phyloP scores from a whole-genome alignment of 2,888 invertebrate species.

The Abrostola triplasia region DNA sequence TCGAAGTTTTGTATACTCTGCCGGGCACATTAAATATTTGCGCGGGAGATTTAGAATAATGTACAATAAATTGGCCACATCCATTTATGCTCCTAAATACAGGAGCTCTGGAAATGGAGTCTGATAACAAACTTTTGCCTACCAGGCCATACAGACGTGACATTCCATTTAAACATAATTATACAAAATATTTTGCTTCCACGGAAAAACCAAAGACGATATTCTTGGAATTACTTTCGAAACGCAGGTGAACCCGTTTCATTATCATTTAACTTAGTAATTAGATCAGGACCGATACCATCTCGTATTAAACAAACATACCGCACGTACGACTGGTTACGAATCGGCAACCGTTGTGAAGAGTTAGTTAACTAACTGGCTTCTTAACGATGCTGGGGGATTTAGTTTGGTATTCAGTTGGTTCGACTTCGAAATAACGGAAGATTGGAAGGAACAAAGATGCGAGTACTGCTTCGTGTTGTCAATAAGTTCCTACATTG shows the following conservation, averaged over 20 bases:
- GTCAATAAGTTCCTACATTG: no score
- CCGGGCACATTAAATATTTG: no score
- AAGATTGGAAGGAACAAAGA: no score
- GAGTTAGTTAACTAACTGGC: constrained; percentile 16
- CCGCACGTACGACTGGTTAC: constrained; percentile 35
- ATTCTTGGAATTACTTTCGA: constrained; percentile 49
- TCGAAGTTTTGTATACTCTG: no score
- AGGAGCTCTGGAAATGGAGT: no score
- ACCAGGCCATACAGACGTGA: no score
- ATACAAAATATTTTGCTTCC: constrained; percentile 3
- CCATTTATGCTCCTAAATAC: no score
- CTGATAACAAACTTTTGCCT: no score
- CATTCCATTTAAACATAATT: background rate
- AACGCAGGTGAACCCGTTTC: constrained; percentile 35
- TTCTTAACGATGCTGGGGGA: constrained; percentile 9
- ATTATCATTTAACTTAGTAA: constrained; percentile 47
- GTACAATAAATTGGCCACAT: no score
- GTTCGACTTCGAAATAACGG: background rate
- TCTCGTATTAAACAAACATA: constrained; percentile 47
- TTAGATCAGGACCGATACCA: constrained; percentile 48
- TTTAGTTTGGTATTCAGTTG: constrained; percentile 22
- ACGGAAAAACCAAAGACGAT: constrained; percentile 23
- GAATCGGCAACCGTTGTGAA: constrained; percentile 17
- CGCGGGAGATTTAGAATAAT: no score
- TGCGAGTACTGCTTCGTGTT: no score